Conservation (phyloP, 2,888 invertebrate genomes). For the Xanthorhoe spadicearia region DNA sequence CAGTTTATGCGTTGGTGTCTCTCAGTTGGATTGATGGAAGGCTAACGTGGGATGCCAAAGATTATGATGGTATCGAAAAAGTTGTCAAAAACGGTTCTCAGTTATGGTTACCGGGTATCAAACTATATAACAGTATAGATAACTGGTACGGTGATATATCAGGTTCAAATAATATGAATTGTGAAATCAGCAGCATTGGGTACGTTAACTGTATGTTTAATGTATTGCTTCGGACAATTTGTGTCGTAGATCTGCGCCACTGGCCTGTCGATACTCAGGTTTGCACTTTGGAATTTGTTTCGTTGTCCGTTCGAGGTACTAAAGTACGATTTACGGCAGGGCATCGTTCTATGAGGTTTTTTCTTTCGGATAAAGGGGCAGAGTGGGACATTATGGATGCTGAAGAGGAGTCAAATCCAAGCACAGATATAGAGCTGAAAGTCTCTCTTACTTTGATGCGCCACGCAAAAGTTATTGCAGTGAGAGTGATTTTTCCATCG, state of each 20-base stretch:
- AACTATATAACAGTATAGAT: slow-evolving; percentile 44
- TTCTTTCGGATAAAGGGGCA: slow-evolving; percentile 40
- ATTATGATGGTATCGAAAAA: slow-evolving; percentile 48
- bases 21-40: slow-evolving; percentile 51
- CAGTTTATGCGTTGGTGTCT: slow-evolving; percentile 40
- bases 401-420: slow-evolving; percentile 17
- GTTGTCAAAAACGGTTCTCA: slow-evolving; percentile 6
- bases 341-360: slow-evolving; percentile 13
- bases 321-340: slow-evolving; percentile 30
- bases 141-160: slow-evolving; percentile 14
- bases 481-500: slow-evolving; percentile 41
- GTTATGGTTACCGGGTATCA: slow-evolving; percentile 52
- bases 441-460: slow-evolving; percentile 40
- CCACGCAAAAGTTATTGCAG: slow-evolving; percentile 34
- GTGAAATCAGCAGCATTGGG: slow-evolving; percentile 35
- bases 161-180: slow-evolving; percentile 19
- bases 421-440: slow-evolving; percentile 26
- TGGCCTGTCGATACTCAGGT: slow-evolving; percentile 51
- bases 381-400: slow-evolving; percentile 50
- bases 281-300: slow-evolving; percentile 45
- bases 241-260: slow-evolving; percentile 38
- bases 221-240: slow-evolving; percentile 25
- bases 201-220: slow-evolving; percentile 16
- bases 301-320: slow-evolving; percentile 11
- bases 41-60: slow-evolving; percentile 54